Evolutionary conservation across 2,888 invertebrate species (phyloP).

Genomic region (Amblyjoppa fuscipennis): DNA sequence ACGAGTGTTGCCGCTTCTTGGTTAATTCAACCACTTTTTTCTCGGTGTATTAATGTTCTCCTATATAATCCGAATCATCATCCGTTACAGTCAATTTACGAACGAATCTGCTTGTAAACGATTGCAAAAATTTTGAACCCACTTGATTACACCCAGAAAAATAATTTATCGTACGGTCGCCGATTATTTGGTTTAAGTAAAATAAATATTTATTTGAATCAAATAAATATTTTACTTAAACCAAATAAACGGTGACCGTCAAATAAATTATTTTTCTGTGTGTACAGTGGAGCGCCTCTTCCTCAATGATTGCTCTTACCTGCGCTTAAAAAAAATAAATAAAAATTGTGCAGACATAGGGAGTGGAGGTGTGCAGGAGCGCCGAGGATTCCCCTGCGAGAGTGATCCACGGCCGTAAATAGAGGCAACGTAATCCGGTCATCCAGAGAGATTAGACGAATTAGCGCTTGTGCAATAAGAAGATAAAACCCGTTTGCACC

Average conservation of each 20-base stretch:
- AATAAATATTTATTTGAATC: too few relatives aligned
- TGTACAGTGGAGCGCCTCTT: too few relatives aligned
- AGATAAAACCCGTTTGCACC: conserved; percentile 1
- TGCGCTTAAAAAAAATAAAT: background rate
- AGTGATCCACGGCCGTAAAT: conserved; percentile 58
- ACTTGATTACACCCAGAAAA: too few relatives aligned
- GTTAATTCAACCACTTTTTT: too few relatives aligned
- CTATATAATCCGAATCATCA: background rate
- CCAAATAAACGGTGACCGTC: too few relatives aligned
- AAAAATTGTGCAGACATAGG: background rate
- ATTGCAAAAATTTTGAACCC: background rate
- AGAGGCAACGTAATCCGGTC: conserved; percentile 51
- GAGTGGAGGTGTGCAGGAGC: conserved; percentile 13
- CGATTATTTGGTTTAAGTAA: too few relatives aligned
- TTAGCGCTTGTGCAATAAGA: conserved; percentile 30
- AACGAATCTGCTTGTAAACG: background rate
- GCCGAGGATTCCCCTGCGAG: conserved; percentile 29
- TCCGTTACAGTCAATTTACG: background rate
- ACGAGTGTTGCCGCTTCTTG: too few relatives aligned
- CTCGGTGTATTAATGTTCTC: too few relatives aligned
- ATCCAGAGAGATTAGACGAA: conserved; percentile 48
- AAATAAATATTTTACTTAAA: too few relatives aligned
- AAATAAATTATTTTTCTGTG: too few relatives aligned
- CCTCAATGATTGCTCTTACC: too few relatives aligned
- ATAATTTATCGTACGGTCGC: too few relatives aligned